These are phyloP conservation scores for Heptranchias perlo DNA, from an alignment of 2,113 vertebrate species.

Conservation along the genomic window DNA sequence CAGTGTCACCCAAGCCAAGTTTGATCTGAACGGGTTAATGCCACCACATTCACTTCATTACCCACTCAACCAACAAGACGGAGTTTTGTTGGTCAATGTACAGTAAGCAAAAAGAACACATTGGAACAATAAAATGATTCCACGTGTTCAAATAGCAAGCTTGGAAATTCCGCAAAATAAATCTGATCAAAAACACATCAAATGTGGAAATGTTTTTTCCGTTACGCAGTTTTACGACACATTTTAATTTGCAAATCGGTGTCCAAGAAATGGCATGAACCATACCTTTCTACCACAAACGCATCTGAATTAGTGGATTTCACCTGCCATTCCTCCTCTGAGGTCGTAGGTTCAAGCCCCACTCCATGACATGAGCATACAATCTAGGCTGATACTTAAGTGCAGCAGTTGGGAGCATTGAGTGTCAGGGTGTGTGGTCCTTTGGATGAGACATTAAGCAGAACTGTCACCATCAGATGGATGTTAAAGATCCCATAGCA, in stretches of 20 bases:
- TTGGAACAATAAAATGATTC: neutral
- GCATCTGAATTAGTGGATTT: neutral
- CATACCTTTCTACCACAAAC: neutral
- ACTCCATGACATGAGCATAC: neutral
- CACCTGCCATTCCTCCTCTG: neutral
- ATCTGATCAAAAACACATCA: neutral
- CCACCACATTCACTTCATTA: neutral
- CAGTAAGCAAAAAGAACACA: neutral
- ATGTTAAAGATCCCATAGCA: neutral
- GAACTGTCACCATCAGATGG: neutral
- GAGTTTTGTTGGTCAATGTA: neutral
- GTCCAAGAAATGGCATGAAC: neutral
- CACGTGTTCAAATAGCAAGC: neutral
- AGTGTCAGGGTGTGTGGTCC: too few relatives aligned
- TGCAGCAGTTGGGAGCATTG: neutral
- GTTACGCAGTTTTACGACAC: neutral
- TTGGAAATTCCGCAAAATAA: neutral
- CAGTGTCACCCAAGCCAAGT: neutral
- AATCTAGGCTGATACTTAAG: neutral
- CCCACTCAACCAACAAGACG: neutral
- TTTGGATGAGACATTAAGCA: neutral
- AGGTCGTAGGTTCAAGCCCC: neutral
- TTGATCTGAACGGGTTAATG: neutral
- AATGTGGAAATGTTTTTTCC: neutral
- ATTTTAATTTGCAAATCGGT: neutral